Percentiles rank a stretch among this genome's conserved stretches.
These are phyloP conservation scores for Sylvilagus floridanus DNA, from an alignment of 2,797 vertebrate species.

Conservation along the genomic window DNA sequence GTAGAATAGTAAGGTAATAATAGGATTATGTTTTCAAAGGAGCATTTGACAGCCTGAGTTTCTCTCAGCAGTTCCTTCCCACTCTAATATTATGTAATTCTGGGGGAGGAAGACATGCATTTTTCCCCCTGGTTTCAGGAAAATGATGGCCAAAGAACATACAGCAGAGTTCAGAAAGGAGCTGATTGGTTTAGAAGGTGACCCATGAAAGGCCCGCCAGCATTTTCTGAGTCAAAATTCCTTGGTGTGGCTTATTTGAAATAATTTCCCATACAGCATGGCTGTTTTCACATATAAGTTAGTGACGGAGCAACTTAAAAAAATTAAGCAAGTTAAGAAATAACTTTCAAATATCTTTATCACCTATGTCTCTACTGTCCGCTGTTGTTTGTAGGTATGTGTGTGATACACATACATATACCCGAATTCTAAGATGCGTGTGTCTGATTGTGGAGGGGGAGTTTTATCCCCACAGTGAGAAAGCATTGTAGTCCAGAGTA, in stretches of 20 bases:
- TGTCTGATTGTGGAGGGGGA: neutral
- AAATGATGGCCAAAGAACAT: neutral
- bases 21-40: slow-evolving; percentile 52
- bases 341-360: slow-evolving; percentile 38
- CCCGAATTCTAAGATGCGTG: neutral
- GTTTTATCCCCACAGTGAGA: neutral
- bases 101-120: neutral
- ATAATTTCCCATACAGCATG: neutral
- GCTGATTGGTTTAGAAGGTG: neutral
- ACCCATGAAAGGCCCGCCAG: neutral
- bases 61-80: slow-evolving; percentile 44
- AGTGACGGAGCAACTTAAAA: neutral
- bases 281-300: slow-evolving; percentile 40
- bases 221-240: neutral
- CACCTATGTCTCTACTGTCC: neutral
- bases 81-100: slow-evolving; percentile 44
- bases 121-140: neutral
- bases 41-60: slow-evolving; percentile 35
- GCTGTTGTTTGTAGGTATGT: neutral
- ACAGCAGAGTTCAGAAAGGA: neutral
- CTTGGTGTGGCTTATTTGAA: neutral
- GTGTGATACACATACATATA: neutral
- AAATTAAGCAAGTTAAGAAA: slow-evolving; percentile 36
- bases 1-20: slow-evolving; percentile 56
- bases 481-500: neutral